These are phyloP conservation scores for Neosalanx taihuensis DNA, from an alignment of 2,797 vertebrate species.

Conservation along the genomic window DNA sequence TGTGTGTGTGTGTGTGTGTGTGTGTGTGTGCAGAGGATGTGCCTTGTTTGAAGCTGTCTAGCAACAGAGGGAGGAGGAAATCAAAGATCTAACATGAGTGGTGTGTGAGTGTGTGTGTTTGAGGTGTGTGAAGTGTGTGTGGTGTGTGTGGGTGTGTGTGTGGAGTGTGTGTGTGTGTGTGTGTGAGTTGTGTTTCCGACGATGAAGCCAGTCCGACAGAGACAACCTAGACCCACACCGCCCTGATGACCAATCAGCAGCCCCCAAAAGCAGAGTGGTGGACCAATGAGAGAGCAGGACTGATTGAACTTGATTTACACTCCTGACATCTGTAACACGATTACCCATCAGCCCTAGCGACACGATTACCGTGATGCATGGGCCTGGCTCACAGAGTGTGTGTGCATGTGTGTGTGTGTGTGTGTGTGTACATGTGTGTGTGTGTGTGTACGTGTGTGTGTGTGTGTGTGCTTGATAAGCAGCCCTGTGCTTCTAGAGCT, in stretches of 20 bases:
- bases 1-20: too few relatives aligned
- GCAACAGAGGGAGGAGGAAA: background rate
- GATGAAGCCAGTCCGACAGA: conserved; percentile 3
- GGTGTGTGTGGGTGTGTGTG: too few relatives aligned
- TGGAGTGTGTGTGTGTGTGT: background rate
- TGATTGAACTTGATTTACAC: conserved; percentile 81
- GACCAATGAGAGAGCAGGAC: conserved; percentile 60
- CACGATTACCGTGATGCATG: conserved; percentile 74
- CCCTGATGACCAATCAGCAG: conserved; percentile 61
- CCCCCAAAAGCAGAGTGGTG: conserved; percentile 29
- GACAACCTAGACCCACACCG: conserved; percentile 11
- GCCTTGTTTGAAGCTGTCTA: background rate
- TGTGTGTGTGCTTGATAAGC: conserved; percentile 25
- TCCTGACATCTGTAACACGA: conserved; percentile 81
- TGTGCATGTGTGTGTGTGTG: conserved; percentile 3
- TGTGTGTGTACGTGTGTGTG: conserved; percentile 2
- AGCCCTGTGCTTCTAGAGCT: conserved; percentile 30
- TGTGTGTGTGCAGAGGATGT: conserved; percentile 2
- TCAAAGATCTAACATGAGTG: conserved; percentile 29
- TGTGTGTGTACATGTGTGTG: conserved; percentile 14
- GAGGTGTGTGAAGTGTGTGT: conserved; percentile 29
- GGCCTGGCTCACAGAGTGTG: conserved; percentile 37
- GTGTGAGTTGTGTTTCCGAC: background rate
- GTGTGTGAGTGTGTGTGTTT: conserved; percentile 50
- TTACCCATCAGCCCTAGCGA: conserved; percentile 74